Percentiles rank a stretch among this genome's conserved stretches.
phyloP scores from a whole-genome alignment of 2,888 invertebrate species.

The Eupithecia tripunctaria region DNA sequence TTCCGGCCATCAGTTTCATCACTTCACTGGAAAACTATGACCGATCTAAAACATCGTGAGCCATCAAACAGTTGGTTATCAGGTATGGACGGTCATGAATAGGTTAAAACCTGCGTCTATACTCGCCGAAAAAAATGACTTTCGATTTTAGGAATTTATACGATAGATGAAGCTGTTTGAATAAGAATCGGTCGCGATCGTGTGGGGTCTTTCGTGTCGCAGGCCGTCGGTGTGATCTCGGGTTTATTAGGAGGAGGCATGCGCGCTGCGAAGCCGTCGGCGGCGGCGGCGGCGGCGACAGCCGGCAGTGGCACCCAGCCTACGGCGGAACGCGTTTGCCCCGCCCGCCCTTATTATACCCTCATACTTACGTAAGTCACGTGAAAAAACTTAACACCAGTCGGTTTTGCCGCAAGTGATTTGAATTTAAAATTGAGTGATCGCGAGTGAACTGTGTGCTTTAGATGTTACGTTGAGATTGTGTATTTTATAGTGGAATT shows the following conservation, averaged over 20 bases:
- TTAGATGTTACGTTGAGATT: slow-evolving; percentile 30
- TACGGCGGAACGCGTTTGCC: slow-evolving; percentile 62
- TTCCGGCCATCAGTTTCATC: slow-evolving; percentile 37
- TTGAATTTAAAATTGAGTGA: slow-evolving; percentile 37
- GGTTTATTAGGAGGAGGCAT: slow-evolving; percentile 72
- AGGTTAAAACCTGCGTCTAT: slow-evolving; percentile 57
- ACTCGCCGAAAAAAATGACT: slow-evolving; percentile 41
- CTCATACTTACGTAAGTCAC: slow-evolving; percentile 75
- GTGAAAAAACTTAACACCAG: slow-evolving; percentile 48
- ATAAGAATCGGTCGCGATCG: slow-evolving; percentile 68
- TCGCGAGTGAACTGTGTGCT: slow-evolving; percentile 40
- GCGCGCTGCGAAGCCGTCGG: slow-evolving; percentile 62
- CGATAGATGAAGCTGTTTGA: slow-evolving; percentile 50
- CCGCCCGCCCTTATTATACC: slow-evolving; percentile 37
- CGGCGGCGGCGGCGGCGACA: slow-evolving; percentile 23
- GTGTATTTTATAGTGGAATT: slow-evolving; percentile 27
- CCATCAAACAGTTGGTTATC: slow-evolving; percentile 65
- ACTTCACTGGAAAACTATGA: slow-evolving; percentile 44
- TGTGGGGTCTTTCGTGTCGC: slow-evolving; percentile 57
- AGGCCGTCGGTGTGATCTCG: slow-evolving; percentile 66
- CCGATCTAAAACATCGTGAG: slow-evolving; percentile 64
- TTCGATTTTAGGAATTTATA: slow-evolving; percentile 42
- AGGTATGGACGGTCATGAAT: slow-evolving; percentile 58
- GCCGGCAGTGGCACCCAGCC: slow-evolving; percentile 67
- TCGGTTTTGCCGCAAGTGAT: slow-evolving; percentile 42